These are phyloP conservation scores for Falco columbarius DNA, from an alignment of 2,797 vertebrate species.

Conservation along the genomic window DNA sequence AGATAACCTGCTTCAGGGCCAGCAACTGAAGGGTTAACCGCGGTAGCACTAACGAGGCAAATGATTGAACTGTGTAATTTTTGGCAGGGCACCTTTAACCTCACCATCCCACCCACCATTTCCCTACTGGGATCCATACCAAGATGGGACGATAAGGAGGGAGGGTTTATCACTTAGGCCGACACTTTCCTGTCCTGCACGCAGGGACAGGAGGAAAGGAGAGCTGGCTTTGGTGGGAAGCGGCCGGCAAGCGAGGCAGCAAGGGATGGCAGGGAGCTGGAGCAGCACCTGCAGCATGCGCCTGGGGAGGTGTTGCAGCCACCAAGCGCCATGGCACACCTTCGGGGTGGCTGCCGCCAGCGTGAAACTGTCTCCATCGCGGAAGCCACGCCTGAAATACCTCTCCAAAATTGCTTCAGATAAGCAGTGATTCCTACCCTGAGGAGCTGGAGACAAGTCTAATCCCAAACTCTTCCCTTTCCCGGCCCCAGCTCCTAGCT, in stretches of 20 bases:
- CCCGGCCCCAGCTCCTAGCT: background rate
- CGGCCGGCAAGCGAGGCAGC: background rate
- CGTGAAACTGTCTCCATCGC: rapidly evolving
- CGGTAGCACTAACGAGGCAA: background rate
- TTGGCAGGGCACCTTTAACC: background rate
- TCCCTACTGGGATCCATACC: background rate
- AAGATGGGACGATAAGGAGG: background rate
- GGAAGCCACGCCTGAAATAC: background rate
- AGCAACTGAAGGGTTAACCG: background rate
- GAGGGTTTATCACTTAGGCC: background rate
- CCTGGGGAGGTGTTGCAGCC: rapidly evolving
- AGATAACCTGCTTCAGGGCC: background rate
- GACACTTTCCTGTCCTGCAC: background rate
- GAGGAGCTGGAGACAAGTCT: background rate
- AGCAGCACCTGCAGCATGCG: rapidly evolving
- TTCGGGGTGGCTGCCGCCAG: background rate
- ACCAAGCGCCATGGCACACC: background rate
- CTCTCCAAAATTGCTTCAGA: background rate
- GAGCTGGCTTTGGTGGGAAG: rapidly evolving
- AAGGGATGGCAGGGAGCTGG: background rate
- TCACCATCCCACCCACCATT: background rate
- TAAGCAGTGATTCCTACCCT: background rate
- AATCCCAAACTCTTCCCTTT: background rate
- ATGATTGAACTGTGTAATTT: background rate
- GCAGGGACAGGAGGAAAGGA: background rate